Evolutionary conservation across 2,888 invertebrate species (phyloP).

Genomic region (Caenorhabditis virilis): DNA sequence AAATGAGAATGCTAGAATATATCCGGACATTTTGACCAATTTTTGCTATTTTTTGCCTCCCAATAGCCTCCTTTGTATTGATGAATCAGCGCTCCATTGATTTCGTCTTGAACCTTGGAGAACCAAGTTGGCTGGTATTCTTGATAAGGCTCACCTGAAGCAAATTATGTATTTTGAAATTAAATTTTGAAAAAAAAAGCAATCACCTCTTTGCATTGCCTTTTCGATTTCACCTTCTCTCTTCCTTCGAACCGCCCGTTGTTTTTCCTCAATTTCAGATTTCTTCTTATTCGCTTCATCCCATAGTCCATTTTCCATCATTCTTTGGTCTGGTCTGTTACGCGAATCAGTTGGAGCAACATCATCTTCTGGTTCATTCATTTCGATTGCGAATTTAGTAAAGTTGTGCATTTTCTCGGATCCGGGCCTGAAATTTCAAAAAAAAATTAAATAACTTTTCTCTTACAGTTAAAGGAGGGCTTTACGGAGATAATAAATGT

Average conservation of each 20-base stretch:
- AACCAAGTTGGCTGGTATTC: slow-evolving; percentile 88
- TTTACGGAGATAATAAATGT: too few relatives aligned
- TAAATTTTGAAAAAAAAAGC: slow-evolving; percentile 2
- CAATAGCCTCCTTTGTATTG: slow-evolving; percentile 86
- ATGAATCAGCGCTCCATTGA: slow-evolving; percentile 48
- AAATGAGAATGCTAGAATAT: too few relatives aligned
- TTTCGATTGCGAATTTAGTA: slow-evolving; percentile 89
- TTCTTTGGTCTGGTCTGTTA: slow-evolving; percentile 89
- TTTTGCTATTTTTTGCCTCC: slow-evolving; percentile 84
- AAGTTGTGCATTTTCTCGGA: slow-evolving; percentile 86
- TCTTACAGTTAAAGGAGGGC: background rate
- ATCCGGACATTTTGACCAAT: slow-evolving; percentile 89
- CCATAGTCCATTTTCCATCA: slow-evolving; percentile 88
- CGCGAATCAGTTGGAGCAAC: slow-evolving; percentile 94
- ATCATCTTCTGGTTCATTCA: slow-evolving; percentile 90
- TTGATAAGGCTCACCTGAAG: slow-evolving; percentile 74
- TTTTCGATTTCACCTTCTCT: slow-evolving; percentile 82
- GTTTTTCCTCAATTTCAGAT: slow-evolving; percentile 89
- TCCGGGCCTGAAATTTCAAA: slow-evolving; percentile 72
- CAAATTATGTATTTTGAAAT: too few relatives aligned
- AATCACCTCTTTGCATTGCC: slow-evolving; percentile 71
- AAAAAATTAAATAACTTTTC: background rate
- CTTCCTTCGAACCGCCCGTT: slow-evolving; percentile 80
- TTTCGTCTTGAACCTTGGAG: slow-evolving; percentile 73
- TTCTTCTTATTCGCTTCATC: slow-evolving; percentile 80